Conservation (phyloP, 2,797 vertebrate genomes). For the Catharus ustulatus region DNA sequence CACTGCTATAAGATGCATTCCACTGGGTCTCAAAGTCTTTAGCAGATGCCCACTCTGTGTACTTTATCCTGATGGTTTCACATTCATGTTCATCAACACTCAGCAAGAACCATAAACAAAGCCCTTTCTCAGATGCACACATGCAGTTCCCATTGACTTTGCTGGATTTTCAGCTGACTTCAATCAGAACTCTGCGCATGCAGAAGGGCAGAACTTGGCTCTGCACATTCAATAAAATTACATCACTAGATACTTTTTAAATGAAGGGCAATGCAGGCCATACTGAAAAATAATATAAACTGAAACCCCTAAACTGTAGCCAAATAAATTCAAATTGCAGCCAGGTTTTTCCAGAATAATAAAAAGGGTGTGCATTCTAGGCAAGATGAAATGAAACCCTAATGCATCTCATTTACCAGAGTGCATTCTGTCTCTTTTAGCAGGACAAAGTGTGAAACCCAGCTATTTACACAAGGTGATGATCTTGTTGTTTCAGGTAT, state of each 20-base stretch:
- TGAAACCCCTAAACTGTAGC: neutral
- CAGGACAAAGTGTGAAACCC: neutral
- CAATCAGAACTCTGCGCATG: neutral
- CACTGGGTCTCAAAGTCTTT: conserved; percentile 14
- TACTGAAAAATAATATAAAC: conserved; percentile 38
- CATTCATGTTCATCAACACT: conserved; percentile 30
- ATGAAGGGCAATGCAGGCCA: neutral
- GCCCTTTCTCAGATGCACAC: neutral
- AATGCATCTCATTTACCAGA: neutral
- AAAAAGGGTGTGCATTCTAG: neutral
- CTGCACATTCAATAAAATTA: conserved; percentile 3
- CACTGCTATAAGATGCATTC: neutral
- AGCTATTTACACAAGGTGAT: neutral
- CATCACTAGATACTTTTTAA: conserved; percentile 20
- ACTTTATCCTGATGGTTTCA: conserved; percentile 29
- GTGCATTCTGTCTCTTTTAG: neutral
- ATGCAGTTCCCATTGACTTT: conserved; percentile 44
- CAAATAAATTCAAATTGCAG: neutral
- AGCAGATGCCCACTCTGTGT: neutral
- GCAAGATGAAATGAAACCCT: neutral
- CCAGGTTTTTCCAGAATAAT: neutral
- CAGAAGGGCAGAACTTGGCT: conserved; percentile 20
- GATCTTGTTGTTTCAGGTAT: neutral
- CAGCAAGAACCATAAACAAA: conserved; percentile 49
- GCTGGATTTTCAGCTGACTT: conserved; percentile 46